Percentiles rank a stretch among this genome's conserved stretches.
These are phyloP conservation scores for Oasisia sp. DNA, from an alignment of 2,888 invertebrate species.

Conservation along the genomic window DNA sequence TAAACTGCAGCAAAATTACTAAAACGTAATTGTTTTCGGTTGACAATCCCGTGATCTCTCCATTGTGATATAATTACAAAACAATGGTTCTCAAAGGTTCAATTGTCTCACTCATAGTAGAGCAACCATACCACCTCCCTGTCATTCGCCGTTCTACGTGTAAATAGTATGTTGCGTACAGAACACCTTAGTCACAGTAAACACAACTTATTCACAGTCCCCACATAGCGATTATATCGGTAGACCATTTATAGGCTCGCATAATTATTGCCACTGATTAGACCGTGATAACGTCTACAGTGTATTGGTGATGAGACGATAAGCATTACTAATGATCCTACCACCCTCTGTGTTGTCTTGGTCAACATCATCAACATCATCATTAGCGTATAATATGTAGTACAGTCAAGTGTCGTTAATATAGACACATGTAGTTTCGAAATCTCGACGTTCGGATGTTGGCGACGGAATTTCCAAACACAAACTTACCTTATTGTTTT, in stretches of 20 bases:
- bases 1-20: no score
- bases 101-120: no score
- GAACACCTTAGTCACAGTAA: not conserved
- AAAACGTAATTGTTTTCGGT: no score
- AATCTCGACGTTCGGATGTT: no score
- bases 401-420: no score
- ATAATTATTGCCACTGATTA: not conserved
- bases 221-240: not conserved
- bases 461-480: no score
- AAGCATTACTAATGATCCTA: not conserved
- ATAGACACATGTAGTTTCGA: no score
- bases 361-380: not conserved
- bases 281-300: not conserved
- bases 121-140: not conserved
- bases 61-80: no score
- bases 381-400: not conserved
- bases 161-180: not conserved
- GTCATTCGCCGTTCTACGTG: not conserved
- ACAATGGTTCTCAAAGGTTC: no score
- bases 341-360: not conserved
- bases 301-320: not conserved
- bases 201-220: not conserved
- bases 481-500: no score
- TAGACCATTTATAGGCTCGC: not conserved
- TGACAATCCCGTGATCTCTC: no score